A percentile compares a stretch with the other conserved stretches of the same genome.
Conservation (phyloP, 2,888 invertebrate genomes). For the Patella pellucida region DNA sequence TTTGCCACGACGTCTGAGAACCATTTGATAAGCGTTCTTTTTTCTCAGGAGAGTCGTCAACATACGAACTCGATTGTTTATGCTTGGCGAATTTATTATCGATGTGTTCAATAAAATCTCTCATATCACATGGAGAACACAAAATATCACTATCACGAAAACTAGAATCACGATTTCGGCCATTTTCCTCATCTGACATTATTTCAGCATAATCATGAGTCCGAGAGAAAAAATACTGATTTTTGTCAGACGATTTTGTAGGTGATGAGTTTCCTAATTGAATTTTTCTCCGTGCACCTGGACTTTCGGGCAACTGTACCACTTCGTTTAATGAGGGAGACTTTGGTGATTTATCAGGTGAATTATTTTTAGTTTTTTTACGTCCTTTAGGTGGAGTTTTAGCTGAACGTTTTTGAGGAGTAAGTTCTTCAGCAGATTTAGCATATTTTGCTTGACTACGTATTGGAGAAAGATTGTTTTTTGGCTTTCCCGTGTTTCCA, state of each 20-base stretch:
- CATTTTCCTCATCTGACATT: slow-evolving; percentile 45
- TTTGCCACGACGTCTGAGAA: background rate
- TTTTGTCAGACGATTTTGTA: slow-evolving; percentile 4
- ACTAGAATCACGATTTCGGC: slow-evolving; percentile 1
- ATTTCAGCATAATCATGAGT: slow-evolving; percentile 64
- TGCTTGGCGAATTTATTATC: slow-evolving; percentile 30
- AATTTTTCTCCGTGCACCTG: slow-evolving; percentile 43
- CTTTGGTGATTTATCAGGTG: background rate
- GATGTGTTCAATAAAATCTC: slow-evolving; percentile 38
- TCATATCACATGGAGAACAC: slow-evolving; percentile 39
- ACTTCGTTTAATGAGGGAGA: background rate
- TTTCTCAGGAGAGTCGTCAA: slow-evolving; percentile 5
- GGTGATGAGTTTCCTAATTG: background rate
- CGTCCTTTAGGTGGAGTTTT: slow-evolving; percentile 50
- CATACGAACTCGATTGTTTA: background rate
- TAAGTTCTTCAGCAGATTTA: slow-evolving; percentile 39
- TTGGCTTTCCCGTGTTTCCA: slow-evolving; percentile 19
- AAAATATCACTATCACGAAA: slow-evolving; percentile 16
- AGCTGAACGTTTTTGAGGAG: slow-evolving; percentile 47
- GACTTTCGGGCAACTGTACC: slow-evolving; percentile 46
- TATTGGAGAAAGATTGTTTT: slow-evolving; percentile 23
- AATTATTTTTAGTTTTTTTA: slow-evolving; percentile 43
- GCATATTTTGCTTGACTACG: slow-evolving; percentile 24
- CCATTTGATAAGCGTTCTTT: background rate
- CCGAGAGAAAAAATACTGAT: slow-evolving; percentile 49